A percentile compares a stretch with the other conserved stretches of the same genome.
These are phyloP conservation scores for Drosophila hydei DNA, from an alignment of 1,140 invertebrate species.

Conservation along the genomic window DNA sequence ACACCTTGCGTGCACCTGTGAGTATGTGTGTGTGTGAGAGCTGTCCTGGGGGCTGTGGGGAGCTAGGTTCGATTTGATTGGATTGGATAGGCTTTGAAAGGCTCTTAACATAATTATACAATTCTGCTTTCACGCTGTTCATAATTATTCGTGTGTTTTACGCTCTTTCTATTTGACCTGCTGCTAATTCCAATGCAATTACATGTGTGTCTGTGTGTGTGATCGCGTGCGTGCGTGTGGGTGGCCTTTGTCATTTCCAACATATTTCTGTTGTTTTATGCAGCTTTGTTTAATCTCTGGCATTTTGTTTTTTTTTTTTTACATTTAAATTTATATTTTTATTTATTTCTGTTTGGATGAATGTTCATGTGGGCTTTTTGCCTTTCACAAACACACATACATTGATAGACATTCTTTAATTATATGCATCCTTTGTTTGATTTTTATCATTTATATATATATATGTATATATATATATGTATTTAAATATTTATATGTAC, in stretches of 20 bases:
- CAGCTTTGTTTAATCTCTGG: conserved; percentile 50
- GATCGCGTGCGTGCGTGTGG: conserved; percentile 22
- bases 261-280: conserved; percentile 41
- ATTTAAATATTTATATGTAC: conserved; percentile 73
- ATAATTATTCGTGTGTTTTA: conserved; percentile 35
- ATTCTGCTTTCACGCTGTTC: conserved; percentile 57
- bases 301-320: conserved; percentile 35
- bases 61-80: conserved; percentile 66
- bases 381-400: conserved; percentile 61
- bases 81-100: conserved; percentile 76
- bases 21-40: conserved; percentile 9
- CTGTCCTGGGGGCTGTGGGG: conserved; percentile 13
- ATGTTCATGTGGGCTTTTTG: conserved; percentile 41
- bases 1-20: conserved; percentile 19
- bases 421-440: conserved; percentile 44
- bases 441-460: conserved; percentile 32
- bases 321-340: conserved; percentile 60
- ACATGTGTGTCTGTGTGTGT: conserved; percentile 21
- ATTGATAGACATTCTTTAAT: conserved; percentile 60
- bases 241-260: conserved; percentile 48
- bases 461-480: conserved; percentile 67
- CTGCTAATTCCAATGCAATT: conserved; percentile 65
- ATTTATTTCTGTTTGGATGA: conserved; percentile 47
- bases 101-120: conserved; percentile 77
- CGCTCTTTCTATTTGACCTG: conserved; percentile 35